A percentile compares a stretch with the other conserved stretches of the same genome.
Evolutionary conservation across 1,140 invertebrate genomes (phyloP).

Genomic region (Coptotermes formosanus): DNA sequence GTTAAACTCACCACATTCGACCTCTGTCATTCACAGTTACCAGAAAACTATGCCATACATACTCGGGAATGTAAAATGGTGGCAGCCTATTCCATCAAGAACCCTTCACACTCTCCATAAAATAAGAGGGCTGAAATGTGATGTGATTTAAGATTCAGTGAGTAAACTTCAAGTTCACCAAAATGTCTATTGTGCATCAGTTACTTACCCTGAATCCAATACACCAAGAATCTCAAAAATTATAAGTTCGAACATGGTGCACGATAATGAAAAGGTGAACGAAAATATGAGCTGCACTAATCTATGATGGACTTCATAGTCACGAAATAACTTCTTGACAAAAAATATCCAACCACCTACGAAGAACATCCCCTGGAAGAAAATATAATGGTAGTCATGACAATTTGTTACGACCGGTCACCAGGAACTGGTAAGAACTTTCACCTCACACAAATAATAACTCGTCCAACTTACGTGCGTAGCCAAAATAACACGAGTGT

Average conservation of each 20-base stretch:
- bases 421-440: background rate
- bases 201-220: conserved; percentile 72
- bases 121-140: background rate
- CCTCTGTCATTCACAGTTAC: no score
- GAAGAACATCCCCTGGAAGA: conserved; percentile 88
- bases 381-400: conserved; percentile 35
- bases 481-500: conserved; percentile 65
- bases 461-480: conserved; percentile 40
- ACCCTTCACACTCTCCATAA: background rate
- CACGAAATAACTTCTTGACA: conserved; percentile 94
- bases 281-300: conserved; percentile 96
- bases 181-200: background rate
- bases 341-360: conserved; percentile 98
- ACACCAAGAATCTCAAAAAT: conserved; percentile 99
- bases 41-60: no score
- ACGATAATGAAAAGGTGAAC: conserved; percentile 93
- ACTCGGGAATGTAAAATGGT: background rate
- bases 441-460: background rate
- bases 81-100: background rate
- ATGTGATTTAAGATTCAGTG: background rate
- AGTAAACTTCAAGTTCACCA: background rate
- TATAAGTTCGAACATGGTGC: conserved; percentile 99
- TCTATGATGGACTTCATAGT: conserved; percentile 96
- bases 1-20: no score
- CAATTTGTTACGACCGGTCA: background rate